phyloP scores from a whole-genome alignment of 2,797 vertebrate genomes.

The Sebastes iracundus region DNA sequence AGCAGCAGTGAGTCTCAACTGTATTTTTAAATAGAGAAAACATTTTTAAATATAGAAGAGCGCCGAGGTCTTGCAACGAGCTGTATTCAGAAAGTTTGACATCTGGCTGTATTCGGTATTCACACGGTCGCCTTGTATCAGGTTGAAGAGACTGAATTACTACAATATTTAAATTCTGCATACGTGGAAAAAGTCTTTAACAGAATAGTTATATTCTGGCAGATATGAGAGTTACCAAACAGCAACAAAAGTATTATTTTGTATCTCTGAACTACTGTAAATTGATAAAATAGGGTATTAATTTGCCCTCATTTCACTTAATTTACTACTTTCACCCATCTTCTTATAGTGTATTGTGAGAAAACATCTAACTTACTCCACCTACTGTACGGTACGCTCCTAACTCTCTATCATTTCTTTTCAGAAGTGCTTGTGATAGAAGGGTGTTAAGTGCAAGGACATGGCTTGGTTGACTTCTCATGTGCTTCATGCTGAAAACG shows the following conservation, averaged over 20 bases:
- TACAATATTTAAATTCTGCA: not conserved
- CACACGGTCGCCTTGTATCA: not conserved
- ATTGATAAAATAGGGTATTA: not conserved
- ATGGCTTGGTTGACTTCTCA: conserved; percentile 18
- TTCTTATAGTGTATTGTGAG: not conserved
- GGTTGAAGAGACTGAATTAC: not conserved
- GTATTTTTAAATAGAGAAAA: conserved; percentile 34
- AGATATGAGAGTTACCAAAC: not conserved
- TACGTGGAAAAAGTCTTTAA: not conserved
- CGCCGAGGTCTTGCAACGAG: not conserved
- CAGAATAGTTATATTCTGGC: not conserved
- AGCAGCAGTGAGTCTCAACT: not conserved
- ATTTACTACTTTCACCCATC: not conserved
- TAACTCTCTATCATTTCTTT: not conserved
- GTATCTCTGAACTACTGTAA: not conserved
- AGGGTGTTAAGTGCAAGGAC: conserved; percentile 10
- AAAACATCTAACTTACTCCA: not conserved
- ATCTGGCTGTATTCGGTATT: not conserved
- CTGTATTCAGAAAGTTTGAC: conserved; percentile 25
- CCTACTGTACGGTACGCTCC: fast-evolving
- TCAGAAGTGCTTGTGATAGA: not conserved
- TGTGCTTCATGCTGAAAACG: conserved; percentile 9
- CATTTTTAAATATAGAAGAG: conserved; percentile 33
- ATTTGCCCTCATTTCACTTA: not conserved
- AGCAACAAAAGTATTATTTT: not conserved